Evolutionary conservation across 2,888 invertebrate genomes (phyloP).

Genomic region (Cheiracanthium punctorium): DNA sequence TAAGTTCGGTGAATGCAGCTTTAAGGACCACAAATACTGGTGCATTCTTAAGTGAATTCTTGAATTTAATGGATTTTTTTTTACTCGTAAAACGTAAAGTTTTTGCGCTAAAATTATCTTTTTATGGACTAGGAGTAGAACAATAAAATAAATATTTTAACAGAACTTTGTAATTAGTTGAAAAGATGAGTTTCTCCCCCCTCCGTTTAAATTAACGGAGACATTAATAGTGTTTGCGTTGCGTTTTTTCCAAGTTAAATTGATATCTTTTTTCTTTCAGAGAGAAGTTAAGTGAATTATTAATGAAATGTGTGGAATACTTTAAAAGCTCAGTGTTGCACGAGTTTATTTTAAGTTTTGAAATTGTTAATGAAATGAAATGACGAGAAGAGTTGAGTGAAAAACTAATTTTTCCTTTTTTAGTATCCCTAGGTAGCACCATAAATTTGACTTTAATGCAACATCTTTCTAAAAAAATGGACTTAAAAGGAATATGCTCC

Average conservation of each 20-base stretch:
- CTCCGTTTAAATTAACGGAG: not conserved
- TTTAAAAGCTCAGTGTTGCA: not conserved
- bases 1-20: not conserved
- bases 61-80: not conserved
- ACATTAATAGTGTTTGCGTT: not conserved
- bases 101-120: not conserved
- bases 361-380: conserved; percentile 3
- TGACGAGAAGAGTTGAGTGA: not conserved
- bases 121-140: not conserved
- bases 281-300: conserved; percentile 58
- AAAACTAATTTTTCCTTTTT: not conserved
- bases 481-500: too few species aligned
- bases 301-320: conserved; percentile 6
- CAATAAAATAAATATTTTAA: not conserved
- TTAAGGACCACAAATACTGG: not conserved
- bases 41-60: not conserved
- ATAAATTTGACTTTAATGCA: not conserved
- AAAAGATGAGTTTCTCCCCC: not conserved
- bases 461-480: not conserved
- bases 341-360: not conserved
- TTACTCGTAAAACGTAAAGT: not conserved
- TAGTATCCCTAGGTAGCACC: not conserved
- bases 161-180: not conserved
- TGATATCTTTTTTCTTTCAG: not conserved
- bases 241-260: not conserved